These are phyloP conservation scores for Cheirogaleus major DNA, from an alignment of 2,797 vertebrate genomes.

Conservation along the genomic window DNA sequence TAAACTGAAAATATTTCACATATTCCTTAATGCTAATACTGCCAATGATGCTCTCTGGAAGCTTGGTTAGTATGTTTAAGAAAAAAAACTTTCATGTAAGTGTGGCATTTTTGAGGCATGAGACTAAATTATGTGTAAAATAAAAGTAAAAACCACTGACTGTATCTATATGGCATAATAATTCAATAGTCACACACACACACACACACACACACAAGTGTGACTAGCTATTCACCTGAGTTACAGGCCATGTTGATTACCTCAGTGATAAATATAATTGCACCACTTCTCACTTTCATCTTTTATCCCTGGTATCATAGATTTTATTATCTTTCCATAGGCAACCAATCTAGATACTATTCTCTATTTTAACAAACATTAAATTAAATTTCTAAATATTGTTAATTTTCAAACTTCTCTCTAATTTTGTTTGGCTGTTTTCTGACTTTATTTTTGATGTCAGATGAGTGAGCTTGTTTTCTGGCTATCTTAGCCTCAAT, in stretches of 20 bases:
- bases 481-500: background rate
- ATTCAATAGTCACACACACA: background rate
- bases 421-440: background rate
- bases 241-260: background rate
- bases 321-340: background rate
- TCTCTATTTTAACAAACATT: background rate
- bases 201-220: background rate
- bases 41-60: background rate
- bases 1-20: background rate
- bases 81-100: background rate
- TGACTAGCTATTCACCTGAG: background rate
- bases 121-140: background rate
- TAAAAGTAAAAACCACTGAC: background rate
- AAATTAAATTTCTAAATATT: background rate
- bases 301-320: background rate
- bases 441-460: background rate
- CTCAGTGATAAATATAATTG: background rate
- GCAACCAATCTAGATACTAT: background rate
- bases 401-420: background rate
- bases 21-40: background rate
- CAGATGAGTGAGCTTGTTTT: background rate
- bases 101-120: background rate
- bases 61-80: background rate
- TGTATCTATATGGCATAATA: background rate
- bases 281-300: background rate